Conservation (phyloP, 2,888 invertebrate genomes). For the Julus scanicus region DNA sequence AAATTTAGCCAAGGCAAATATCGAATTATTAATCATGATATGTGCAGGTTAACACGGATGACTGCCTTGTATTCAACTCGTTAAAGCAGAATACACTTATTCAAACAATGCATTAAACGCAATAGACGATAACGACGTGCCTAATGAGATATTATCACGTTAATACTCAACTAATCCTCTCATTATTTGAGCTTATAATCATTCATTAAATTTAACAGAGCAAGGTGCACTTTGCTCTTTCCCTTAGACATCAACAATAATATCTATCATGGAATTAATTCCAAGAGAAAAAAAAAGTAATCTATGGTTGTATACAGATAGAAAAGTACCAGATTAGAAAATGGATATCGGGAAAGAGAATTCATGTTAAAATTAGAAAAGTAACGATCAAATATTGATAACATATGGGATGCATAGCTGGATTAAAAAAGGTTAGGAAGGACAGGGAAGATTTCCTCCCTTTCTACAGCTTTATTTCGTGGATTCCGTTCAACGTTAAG, state of each 20-base stretch:
- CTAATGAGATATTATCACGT: not conserved
- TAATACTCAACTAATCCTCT: not conserved
- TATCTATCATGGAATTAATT: not conserved
- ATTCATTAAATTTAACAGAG: not conserved
- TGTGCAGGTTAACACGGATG: too few species aligned
- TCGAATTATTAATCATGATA: too few species aligned
- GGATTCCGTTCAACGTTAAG: conserved; percentile 4
- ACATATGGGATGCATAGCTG: not conserved
- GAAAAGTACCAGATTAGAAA: not conserved
- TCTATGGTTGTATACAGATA: not conserved
- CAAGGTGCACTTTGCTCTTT: not conserved
- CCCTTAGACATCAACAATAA: not conserved
- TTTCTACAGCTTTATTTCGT: not conserved
- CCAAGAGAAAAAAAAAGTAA: not conserved
- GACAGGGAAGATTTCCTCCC: not conserved
- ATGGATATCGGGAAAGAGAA: not conserved
- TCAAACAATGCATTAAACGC: not conserved
- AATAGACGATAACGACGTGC: not conserved
- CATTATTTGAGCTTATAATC: conserved; percentile 1
- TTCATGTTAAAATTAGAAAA: not conserved
- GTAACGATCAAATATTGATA: conserved; percentile 37
- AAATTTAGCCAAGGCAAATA: too few species aligned
- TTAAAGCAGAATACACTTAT: too few species aligned
- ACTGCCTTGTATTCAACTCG: too few species aligned
- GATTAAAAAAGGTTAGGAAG: conserved; percentile 2